phyloP scores from a whole-genome alignment of 2,113 vertebrate species.

The Chrysemys picta region DNA sequence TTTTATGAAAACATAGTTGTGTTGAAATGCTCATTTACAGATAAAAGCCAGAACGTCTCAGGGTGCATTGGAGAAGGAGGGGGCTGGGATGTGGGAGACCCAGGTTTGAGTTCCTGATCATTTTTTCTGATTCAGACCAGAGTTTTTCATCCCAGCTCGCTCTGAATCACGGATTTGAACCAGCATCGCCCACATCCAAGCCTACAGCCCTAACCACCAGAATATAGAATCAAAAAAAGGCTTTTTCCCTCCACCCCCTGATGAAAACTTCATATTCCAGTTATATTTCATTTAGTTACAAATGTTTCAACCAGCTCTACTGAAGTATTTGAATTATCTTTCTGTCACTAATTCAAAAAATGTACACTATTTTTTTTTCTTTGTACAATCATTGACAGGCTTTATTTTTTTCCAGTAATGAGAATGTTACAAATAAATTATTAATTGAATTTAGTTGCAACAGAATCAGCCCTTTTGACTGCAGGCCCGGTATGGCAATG shows the following conservation, averaged over 20 bases:
- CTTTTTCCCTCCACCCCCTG: background rate
- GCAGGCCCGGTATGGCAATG: background rate
- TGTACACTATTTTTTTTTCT: background rate
- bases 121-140: background rate
- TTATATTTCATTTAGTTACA: background rate
- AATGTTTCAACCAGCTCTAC: background rate
- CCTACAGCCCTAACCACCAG: no score
- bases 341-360: background rate
- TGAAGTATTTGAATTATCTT: background rate
- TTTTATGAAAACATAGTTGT: background rate
- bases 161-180: background rate
- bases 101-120: background rate
- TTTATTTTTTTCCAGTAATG: background rate
- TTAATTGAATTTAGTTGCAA: background rate
- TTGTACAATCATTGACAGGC: background rate
- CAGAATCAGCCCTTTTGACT: background rate
- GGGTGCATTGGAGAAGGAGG: background rate
- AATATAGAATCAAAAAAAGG: background rate
- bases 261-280: background rate
- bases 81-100: background rate
- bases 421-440: background rate
- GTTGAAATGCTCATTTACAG: background rate
- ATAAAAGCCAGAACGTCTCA: background rate
- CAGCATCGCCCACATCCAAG: no score
- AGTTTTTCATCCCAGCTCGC: no score